Evolutionary conservation across 2,888 invertebrate genomes (phyloP).

Genomic region (Siphonodentalium dalli): DNA sequence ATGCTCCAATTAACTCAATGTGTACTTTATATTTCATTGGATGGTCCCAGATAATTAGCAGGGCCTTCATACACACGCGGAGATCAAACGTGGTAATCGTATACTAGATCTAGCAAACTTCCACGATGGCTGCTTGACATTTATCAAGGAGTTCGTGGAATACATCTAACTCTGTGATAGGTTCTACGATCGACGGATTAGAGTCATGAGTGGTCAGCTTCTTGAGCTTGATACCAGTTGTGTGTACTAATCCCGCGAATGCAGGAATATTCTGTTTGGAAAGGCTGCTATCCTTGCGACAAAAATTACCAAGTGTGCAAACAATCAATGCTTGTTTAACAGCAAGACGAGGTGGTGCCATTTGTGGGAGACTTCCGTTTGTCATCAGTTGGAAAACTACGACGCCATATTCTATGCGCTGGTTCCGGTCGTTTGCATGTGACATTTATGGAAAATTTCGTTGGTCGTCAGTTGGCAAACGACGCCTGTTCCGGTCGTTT

Average conservation of each 20-base stretch:
- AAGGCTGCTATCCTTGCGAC: no score
- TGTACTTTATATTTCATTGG: slow-evolving; percentile 3
- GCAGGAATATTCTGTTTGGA: no score
- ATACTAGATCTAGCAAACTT: slow-evolving; percentile 7
- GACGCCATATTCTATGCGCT: no score
- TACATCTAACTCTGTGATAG: slow-evolving; percentile 1
- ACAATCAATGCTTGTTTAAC: no score
- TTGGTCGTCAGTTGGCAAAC: no score
- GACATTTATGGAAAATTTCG: no score
- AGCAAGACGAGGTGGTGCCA: no score
- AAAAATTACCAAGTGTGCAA: no score
- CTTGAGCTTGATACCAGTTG: not conserved
- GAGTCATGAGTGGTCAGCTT: slow-evolving; percentile 6
- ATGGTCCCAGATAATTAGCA: slow-evolving; percentile 4
- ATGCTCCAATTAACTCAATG: not conserved
- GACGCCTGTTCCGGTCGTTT: no score
- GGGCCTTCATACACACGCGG: slow-evolving; percentile 6
- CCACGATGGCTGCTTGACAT: slow-evolving; percentile 4
- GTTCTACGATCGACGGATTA: slow-evolving; percentile 4
- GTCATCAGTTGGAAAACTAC: no score
- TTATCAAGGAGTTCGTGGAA: not conserved
- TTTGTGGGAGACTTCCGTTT: no score
- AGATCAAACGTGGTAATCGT: slow-evolving; percentile 4
- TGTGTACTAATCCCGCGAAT: not conserved
- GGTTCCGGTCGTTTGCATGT: no score